Evolutionary conservation across 2,888 invertebrate species (phyloP), one percentile per base, ranked within the genome.

Genomic region (Willowsia nigromaculata): DNA sequence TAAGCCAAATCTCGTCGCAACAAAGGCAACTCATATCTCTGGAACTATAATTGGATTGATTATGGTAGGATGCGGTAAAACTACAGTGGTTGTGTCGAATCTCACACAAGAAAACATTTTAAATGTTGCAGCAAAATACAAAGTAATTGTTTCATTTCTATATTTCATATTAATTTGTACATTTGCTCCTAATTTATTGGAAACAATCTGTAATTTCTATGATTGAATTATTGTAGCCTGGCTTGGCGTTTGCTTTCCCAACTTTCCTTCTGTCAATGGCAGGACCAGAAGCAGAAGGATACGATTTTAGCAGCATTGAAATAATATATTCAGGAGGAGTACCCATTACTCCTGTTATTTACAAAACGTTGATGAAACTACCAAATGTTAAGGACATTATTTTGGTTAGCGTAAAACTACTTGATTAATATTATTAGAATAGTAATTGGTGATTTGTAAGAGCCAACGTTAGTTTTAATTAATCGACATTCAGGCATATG

Each of bases 21-120:
- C 91, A 22, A 91, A 91, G 59, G 90, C 91, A 9, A 91, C 92
- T 0, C 92, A 92, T 59, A 83, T 91, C 22, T 85, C 89, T 30
- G 92, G 92, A 11, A 43, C 80, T 2, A 15, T 84, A 4, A n/a
- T 90, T 0, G 87, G 88, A 13, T 47, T 91, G 0, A 30, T 80
- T 13, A 0, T 65, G 0, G 3, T 92, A 18, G 18, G 13, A 1
- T 1, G 9, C 13, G 92, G 92, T 6, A 87, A 84, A 33, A 74
- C 82, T 0, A 13, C 43, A 7, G 25, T 92, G 0, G 90, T 90
- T 9, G 89, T 91, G 25, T 81, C 91, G 0, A 85, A 47, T 33
- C 56, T 91, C 0, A 90, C 78, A 1, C 88, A 65, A 43, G 87
- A 91, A 30, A 90, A 81, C 25, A 47, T 92, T 9, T 87, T 92